A percentile compares a stretch with the other conserved stretches of the same genome.
phyloP scores from a whole-genome alignment of 2,797 vertebrate genomes.

The Clarias pachynema region DNA sequence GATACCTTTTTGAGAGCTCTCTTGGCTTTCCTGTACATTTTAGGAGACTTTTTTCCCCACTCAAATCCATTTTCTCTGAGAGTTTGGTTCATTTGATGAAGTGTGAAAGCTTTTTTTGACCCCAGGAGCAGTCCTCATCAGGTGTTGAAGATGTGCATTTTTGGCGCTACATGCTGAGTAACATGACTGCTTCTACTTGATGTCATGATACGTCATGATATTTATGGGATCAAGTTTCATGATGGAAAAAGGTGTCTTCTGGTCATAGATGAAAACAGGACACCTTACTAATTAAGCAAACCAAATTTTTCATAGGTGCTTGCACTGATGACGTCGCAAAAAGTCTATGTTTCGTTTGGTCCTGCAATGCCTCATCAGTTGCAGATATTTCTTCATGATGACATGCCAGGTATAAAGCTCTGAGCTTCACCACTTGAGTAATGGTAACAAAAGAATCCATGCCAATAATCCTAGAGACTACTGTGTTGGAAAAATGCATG shows the following conservation, averaged over 20 bases:
- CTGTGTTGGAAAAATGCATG: neutral
- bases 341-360: neutral
- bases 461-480: too few species aligned
- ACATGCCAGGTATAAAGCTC: neutral
- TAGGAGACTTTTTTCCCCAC: neutral
- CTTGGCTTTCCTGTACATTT: neutral
- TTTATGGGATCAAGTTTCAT: neutral
- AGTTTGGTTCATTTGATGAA: neutral
- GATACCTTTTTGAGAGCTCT: too few species aligned
- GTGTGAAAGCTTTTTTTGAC: neutral
- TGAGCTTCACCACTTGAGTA: neutral
- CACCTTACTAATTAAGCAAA: neutral
- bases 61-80: neutral
- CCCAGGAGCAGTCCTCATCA: neutral
- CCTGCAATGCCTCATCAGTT: neutral
- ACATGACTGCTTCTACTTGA: neutral
- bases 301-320: neutral
- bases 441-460: neutral
- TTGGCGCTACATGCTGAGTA: neutral
- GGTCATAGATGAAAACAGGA: neutral
- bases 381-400: neutral
- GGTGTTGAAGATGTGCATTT: neutral
- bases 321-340: neutral
- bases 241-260: neutral
- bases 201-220: neutral